phyloP scores from a whole-genome alignment of 2,888 invertebrate genomes.

The Andrena minutula region DNA sequence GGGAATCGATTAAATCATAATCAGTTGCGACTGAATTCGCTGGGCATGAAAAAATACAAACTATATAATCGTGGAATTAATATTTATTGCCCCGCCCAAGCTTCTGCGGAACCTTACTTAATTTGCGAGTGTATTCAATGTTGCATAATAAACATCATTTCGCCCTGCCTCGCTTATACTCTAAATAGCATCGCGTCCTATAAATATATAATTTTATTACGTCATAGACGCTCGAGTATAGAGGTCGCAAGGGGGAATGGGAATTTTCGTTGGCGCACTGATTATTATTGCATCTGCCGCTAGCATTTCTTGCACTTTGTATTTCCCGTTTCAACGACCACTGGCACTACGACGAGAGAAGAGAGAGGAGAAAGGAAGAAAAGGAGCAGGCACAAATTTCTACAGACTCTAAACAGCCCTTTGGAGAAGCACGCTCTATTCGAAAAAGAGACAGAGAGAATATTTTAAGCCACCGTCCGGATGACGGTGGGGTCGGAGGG shows the following conservation, averaged over 20 bases:
- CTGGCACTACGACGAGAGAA: not conserved
- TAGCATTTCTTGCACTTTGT: constrained; percentile 47
- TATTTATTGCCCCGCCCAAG: constrained; percentile 9
- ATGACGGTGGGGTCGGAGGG: not conserved
- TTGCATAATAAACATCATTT: constrained; percentile 54
- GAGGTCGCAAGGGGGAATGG: constrained; percentile 46
- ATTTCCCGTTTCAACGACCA: constrained; percentile 34
- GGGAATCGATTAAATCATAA: constrained; percentile 8
- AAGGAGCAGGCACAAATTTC: constrained; percentile 38
- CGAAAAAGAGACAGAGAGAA: constrained; percentile 48
- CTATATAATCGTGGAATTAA: not conserved
- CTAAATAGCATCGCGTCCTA: constrained; percentile 58
- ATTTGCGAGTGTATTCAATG: constrained; percentile 37
- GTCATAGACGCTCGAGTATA: constrained; percentile 53
- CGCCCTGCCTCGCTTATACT: constrained; percentile 57
- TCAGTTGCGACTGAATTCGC: not conserved
- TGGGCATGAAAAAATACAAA: constrained; percentile 5
- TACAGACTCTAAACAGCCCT: constrained; percentile 42
- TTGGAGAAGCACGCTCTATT: constrained; percentile 42
- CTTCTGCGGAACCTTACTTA: constrained; percentile 24
- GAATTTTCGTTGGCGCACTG: constrained; percentile 60
- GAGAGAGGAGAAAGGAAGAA: not conserved
- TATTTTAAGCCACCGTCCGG: constrained; percentile 53
- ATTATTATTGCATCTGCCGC: constrained; percentile 58
- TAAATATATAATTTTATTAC: constrained; percentile 68